A percentile compares a stretch with the other conserved stretches of the same genome.
These are phyloP conservation scores for Rhincodon typus DNA, from an alignment of 2,797 vertebrate species.

Conservation along the genomic window DNA sequence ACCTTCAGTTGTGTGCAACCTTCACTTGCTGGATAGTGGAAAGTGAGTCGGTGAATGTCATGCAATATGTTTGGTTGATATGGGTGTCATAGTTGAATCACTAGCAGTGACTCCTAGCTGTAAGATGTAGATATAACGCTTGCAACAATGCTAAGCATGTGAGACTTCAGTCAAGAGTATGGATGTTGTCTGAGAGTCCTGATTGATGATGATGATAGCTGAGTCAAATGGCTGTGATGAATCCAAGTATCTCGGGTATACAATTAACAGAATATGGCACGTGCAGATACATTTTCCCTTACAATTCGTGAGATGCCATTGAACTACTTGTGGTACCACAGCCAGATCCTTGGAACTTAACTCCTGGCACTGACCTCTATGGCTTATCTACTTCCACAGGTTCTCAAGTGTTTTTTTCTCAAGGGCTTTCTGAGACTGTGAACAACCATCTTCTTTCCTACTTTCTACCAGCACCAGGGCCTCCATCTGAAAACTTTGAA, in stretches of 20 bases:
- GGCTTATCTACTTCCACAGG: background rate
- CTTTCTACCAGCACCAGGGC: background rate
- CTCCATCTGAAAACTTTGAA: background rate
- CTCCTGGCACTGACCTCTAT: background rate
- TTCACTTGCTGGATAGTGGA: background rate
- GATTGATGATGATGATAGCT: background rate
- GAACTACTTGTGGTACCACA: background rate
- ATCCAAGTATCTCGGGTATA: background rate
- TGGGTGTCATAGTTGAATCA: background rate
- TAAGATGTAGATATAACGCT: background rate
- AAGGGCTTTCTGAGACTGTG: background rate
- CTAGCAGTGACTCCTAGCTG: background rate
- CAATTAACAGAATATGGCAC: background rate
- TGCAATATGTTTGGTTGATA: background rate
- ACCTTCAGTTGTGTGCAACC: background rate
- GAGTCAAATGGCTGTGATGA: background rate
- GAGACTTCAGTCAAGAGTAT: background rate
- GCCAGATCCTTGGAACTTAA: background rate
- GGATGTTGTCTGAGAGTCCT: background rate
- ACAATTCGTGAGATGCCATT: background rate
- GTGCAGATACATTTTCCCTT: background rate
- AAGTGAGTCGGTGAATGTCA: background rate
- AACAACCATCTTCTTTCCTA: background rate
- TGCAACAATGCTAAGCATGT: background rate
- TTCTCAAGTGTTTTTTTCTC: background rate